Conservation (phyloP, 2,113 vertebrate genomes). For the Caloenas nicobarica region DNA sequence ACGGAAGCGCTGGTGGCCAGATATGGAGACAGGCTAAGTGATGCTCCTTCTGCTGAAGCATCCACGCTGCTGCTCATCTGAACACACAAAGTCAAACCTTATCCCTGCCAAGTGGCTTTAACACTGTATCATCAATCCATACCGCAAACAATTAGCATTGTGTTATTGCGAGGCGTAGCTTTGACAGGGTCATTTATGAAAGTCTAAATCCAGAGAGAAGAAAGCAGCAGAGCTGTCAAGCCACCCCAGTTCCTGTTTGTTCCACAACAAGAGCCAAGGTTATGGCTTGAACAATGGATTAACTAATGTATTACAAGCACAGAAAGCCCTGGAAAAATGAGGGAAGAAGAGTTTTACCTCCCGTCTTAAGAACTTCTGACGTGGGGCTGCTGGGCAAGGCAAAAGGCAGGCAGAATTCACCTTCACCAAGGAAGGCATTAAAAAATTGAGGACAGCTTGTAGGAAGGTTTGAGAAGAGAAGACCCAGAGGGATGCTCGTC, state of each 20-base stretch:
- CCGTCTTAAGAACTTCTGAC: fast-evolving
- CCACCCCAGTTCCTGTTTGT: not conserved
- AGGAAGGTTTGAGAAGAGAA: not conserved
- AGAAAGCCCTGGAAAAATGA: not conserved
- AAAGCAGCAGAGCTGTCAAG: not conserved
- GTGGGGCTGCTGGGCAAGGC: not conserved
- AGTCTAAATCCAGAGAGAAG: no score
- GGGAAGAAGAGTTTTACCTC: not conserved
- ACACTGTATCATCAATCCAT: fast-evolving
- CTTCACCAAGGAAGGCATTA: not conserved
- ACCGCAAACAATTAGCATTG: fast-evolving
- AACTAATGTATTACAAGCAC: not conserved
- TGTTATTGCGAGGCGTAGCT: not conserved
- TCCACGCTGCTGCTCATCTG: not conserved
- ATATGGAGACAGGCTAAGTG: not conserved
- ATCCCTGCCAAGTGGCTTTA: not conserved
- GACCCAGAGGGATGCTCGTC: not conserved
- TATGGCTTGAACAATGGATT: not conserved
- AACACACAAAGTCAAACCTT: not conserved
- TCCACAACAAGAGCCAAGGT: not conserved
- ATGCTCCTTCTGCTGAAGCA: not conserved
- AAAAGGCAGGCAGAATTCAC: not conserved
- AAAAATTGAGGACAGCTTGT: not conserved
- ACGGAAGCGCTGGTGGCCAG: not conserved
- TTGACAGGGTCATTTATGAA: not conserved